These are phyloP conservation scores for Druceiella hillmani DNA, from an alignment of 2,888 invertebrate species.

Conservation along the genomic window DNA sequence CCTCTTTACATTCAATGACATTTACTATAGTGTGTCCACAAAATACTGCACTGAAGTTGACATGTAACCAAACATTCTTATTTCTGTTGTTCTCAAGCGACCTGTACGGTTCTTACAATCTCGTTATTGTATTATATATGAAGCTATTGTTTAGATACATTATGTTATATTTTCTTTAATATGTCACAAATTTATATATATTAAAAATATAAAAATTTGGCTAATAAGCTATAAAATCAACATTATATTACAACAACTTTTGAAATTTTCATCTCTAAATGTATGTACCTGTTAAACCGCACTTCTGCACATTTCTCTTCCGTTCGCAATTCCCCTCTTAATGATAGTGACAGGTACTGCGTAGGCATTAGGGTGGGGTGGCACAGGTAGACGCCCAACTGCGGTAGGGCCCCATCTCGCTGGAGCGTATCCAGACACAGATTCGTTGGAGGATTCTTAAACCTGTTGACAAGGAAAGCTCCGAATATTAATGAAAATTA, in stretches of 20 bases:
- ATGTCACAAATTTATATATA: too few relatives aligned
- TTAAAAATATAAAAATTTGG: too few relatives aligned
- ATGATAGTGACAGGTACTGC: constrained; percentile 72
- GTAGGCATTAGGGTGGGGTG: constrained; percentile 59
- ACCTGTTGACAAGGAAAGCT: constrained; percentile 31
- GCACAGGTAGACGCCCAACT: constrained; percentile 72
- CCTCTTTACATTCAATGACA: too few relatives aligned
- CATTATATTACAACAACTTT: not conserved
- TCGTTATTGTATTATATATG: too few relatives aligned
- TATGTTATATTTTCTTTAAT: too few relatives aligned
- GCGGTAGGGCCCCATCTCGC: constrained; percentile 58
- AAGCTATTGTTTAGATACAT: too few relatives aligned
- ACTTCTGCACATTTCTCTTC: constrained; percentile 73
- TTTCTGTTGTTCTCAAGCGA: too few relatives aligned
- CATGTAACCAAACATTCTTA: too few relatives aligned
- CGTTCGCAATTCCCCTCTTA: constrained; percentile 64
- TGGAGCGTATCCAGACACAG: constrained; percentile 80
- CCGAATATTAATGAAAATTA: too few relatives aligned
- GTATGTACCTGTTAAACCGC: constrained; percentile 40
- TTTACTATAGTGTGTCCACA: too few relatives aligned
- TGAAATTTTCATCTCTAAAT: not conserved
- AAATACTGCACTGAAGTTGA: too few relatives aligned
- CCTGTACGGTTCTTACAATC: too few relatives aligned
- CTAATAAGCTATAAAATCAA: not conserved
- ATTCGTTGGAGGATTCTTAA: constrained; percentile 49